Conservation (phyloP, 2,797 vertebrate genomes). For the Onychomys arenicola region DNA sequence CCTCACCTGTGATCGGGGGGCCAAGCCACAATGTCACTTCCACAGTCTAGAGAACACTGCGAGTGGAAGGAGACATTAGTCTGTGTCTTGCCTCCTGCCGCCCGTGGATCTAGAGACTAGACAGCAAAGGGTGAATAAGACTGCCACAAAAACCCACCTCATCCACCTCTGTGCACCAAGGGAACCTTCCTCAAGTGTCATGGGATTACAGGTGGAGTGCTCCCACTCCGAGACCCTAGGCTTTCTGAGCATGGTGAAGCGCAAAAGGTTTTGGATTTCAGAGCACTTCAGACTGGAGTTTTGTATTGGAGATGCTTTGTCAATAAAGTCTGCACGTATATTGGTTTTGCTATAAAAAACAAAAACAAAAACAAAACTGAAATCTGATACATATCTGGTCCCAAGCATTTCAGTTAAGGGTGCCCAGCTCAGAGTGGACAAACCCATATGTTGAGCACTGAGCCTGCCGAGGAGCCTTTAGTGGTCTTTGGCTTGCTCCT, state of each 20-base stretch:
- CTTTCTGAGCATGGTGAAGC: not conserved
- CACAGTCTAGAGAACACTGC: not conserved
- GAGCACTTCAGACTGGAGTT: not conserved
- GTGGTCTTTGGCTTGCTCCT: not conserved
- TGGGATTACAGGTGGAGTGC: not conserved
- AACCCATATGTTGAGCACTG: not conserved
- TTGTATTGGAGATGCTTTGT: not conserved
- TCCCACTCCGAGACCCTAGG: not conserved
- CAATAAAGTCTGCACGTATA: not conserved
- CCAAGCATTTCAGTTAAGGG: not conserved
- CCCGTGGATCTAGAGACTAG: not conserved
- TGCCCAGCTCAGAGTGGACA: no score
- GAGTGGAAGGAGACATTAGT: not conserved
- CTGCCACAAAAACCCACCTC: not conserved
- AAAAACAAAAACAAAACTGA: not conserved
- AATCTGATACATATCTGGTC: not conserved
- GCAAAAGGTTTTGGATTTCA: not conserved
- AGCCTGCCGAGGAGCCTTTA: not conserved
- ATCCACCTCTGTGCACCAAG: not conserved
- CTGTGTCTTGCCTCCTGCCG: not conserved
- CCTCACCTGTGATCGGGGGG: not conserved
- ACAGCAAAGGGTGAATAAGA: not conserved
- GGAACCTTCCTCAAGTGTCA: not conserved
- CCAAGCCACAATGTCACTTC: not conserved
- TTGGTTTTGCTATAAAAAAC: not conserved